phyloP scores from a whole-genome alignment of 2,888 invertebrate species.

The Standfussiana lucernea region DNA sequence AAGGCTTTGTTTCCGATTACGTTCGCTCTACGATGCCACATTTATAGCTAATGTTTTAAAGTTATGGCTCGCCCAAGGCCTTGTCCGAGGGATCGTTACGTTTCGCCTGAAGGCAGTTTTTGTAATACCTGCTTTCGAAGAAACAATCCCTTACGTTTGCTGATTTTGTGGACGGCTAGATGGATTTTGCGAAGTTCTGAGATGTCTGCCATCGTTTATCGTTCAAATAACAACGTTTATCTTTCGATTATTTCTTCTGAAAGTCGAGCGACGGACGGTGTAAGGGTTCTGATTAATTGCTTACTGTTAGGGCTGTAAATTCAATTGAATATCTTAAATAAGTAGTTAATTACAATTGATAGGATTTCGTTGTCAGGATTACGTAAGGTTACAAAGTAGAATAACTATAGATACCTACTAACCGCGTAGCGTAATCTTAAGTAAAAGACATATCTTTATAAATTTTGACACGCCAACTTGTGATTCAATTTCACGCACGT shows the following conservation, averaged over 20 bases:
- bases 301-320: constrained; percentile 8
- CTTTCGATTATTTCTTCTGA: constrained; percentile 22
- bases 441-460: constrained; percentile 54
- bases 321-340: constrained; percentile 15
- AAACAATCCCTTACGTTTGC: constrained; percentile 72
- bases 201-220: constrained; percentile 40
- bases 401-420: background rate
- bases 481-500: constrained; percentile 74
- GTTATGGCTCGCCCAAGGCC: constrained; percentile 65
- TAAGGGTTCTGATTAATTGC: constrained; percentile 26
- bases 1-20: constrained; percentile 46
- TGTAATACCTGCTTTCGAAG: constrained; percentile 69
- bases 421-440: constrained; percentile 11
- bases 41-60: constrained; percentile 72
- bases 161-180: constrained; percentile 68
- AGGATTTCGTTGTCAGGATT: constrained; percentile 17
- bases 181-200: constrained; percentile 48
- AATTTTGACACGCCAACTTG: constrained; percentile 61
- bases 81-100: constrained; percentile 69
- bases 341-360: constrained; percentile 1
- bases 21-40: constrained; percentile 57
- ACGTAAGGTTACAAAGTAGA: constrained; percentile 8
- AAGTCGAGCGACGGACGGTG: background rate
- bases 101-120: constrained; percentile 70
- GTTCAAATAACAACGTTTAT: constrained; percentile 43